Evolutionary conservation across 2,797 vertebrate species (phyloP), one percentile per base, ranked within the genome.

Genomic region (Coreius guichenoti): DNA sequence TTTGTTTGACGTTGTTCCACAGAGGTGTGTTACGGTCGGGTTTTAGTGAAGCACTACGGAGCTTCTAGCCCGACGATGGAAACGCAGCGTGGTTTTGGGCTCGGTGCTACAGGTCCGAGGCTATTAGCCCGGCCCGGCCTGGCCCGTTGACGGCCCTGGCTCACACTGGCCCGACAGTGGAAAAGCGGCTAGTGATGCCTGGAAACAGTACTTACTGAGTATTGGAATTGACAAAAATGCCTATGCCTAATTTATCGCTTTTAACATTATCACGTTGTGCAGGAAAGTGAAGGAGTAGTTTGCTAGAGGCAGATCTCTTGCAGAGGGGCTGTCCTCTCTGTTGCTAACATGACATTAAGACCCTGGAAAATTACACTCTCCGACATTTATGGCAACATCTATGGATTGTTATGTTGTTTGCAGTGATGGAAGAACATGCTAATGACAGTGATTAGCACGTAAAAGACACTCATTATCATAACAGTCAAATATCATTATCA

Each of bases 381-480:
- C 0, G 2, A 51, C 29, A 54, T 69, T 39, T 54, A 12, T 36
- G 29, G 21, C 23, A 68, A 36, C 63, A 54, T 33, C 76, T 45
- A 45, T 29, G 39, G 76, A 61, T 78, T 43, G 29, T 58, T 61
- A 58, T 77, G 51, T 45, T 47, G 16, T 45, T 79, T 29, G 77
- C 58, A 63, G 4, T n/a, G 13, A 43, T 9, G 4, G 33, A 11
- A 58, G 31, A 69, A 21, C 26, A 51, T 36, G 8, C 61, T 31
- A 31, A 36, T 80, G 63, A 51, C 21, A 68, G 29, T 68, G 45
- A 80, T 54, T 36, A 68, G 56, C 19, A 82, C 17, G 14, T 65
- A 51, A 29, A 75, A 45, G 14, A 51, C 56, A 74, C 5, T 4
- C 8, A 51, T 51, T 13, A 75, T 36, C 39, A 31, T 47, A 74